These are phyloP conservation scores for Hedya salicella DNA, from an alignment of 2,888 invertebrate genomes.

Conservation along the genomic window DNA sequence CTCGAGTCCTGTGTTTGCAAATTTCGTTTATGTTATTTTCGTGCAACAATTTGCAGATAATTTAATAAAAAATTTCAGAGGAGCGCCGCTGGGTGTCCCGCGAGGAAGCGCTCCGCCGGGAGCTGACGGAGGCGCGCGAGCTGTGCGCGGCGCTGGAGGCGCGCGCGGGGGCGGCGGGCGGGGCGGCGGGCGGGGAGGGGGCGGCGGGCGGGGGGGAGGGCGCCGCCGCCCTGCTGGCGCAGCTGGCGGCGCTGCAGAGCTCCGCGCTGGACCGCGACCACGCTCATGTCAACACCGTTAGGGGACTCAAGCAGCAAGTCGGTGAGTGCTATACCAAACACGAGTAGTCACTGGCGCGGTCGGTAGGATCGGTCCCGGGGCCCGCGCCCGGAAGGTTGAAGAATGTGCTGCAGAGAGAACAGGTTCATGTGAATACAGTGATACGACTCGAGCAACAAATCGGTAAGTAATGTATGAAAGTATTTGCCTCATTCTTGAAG, in stretches of 20 bases:
- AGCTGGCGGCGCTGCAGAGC: slow-evolving; percentile 66
- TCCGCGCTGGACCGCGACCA: slow-evolving; percentile 66
- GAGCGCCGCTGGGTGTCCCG: slow-evolving; percentile 74
- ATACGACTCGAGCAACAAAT: too few species aligned
- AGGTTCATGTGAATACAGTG: too few species aligned
- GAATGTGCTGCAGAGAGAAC: too few species aligned
- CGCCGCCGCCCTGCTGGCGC: slow-evolving; percentile 59
- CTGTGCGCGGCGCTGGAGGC: slow-evolving; percentile 46
- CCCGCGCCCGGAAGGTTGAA: too few species aligned
- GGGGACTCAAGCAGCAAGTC: slow-evolving; percentile 46
- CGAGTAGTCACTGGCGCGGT: too few species aligned
- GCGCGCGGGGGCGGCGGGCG: slow-evolving; percentile 46
- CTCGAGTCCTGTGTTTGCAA: too few species aligned
- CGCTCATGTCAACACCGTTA: slow-evolving; percentile 53
- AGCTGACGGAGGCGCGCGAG: slow-evolving; percentile 63
- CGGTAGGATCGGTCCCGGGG: background rate
- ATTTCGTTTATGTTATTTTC: too few species aligned
- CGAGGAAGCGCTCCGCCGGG: slow-evolving; percentile 66
- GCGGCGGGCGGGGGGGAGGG: slow-evolving; percentile 54
- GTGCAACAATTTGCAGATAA: too few species aligned
- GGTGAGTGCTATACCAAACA: too few species aligned
- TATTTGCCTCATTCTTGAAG: too few species aligned
- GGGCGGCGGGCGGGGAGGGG: slow-evolving; percentile 51
- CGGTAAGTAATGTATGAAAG: too few species aligned
- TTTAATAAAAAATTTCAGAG: slow-evolving; percentile 64